Evolutionary conservation across 2,113 vertebrate genomes (phyloP).

Genomic region (Sander lucioperca): DNA sequence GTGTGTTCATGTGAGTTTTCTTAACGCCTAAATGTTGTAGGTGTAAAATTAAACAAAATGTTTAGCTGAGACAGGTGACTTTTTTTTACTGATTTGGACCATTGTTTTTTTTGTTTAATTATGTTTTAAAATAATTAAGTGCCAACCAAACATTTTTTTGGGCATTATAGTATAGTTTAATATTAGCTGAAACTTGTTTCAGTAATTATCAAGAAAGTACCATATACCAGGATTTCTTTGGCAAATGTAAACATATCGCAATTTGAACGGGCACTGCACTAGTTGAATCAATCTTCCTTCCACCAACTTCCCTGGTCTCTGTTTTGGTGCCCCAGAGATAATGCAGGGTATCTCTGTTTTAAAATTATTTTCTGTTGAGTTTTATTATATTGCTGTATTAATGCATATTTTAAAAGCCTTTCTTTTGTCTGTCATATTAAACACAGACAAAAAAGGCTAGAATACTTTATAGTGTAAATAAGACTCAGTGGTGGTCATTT

Average conservation of each 20-base stretch:
- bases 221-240: not conserved
- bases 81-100: not conserved
- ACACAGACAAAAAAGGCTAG: slow-evolving; percentile 8
- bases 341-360: not conserved
- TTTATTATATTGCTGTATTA: not conserved
- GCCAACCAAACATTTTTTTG: not conserved
- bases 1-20: not conserved
- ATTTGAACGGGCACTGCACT: too few species aligned
- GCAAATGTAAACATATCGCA: not conserved
- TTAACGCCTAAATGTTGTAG: not conserved
- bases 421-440: slow-evolving; percentile 28
- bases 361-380: slow-evolving; percentile 15
- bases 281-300: not conserved
- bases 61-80: too few species aligned
- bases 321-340: not conserved
- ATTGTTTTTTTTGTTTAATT: not conserved
- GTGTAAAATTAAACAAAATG: too few species aligned
- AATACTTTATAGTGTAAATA: slow-evolving; percentile 70
- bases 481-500: slow-evolving; percentile 52
- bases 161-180: not conserved
- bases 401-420: slow-evolving; percentile 19
- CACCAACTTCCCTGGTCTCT: not conserved
- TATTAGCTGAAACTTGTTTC: not conserved
- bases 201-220: not conserved
- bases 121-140: not conserved